Conservation (phyloP, 2,113 vertebrate species). For the Carassius auratus region DNA sequence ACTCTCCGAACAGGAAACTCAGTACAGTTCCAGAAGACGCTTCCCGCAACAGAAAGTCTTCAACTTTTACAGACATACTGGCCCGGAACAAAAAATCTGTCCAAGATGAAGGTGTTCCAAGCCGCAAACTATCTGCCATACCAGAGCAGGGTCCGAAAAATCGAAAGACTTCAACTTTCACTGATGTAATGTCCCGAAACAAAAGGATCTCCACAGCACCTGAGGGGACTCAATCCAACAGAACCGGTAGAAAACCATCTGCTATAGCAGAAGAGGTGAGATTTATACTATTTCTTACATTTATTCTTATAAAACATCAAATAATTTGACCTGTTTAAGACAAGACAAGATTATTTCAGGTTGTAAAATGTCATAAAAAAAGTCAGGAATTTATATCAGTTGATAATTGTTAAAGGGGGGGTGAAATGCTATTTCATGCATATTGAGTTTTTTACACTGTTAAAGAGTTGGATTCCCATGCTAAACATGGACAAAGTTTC, state of each 20-base stretch:
- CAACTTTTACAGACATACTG: slow-evolving; percentile 69
- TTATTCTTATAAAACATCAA: neutral
- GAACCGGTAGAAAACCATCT: slow-evolving; percentile 64
- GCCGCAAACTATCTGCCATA: slow-evolving; percentile 60
- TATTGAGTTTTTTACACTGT: no score
- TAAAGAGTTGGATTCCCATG: no score
- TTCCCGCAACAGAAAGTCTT: slow-evolving; percentile 60
- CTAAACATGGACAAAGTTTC: no score
- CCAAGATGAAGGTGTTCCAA: slow-evolving; percentile 55
- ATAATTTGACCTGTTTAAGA: no score
- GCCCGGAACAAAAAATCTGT: slow-evolving; percentile 59
- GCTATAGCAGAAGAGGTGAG: slow-evolving; percentile 73
- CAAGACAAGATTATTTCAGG: neutral
- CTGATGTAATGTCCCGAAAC: slow-evolving; percentile 66
- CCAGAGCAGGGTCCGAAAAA: slow-evolving; percentile 54
- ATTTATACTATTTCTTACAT: neutral
- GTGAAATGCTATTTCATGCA: no score
- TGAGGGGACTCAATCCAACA: slow-evolving; percentile 47
- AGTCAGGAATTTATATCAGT: neutral
- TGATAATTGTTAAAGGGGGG: neutral
- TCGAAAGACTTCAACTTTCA: slow-evolving; percentile 70
- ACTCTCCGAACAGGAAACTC: slow-evolving; percentile 55
- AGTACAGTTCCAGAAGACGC: slow-evolving; percentile 57
- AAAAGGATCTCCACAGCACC: slow-evolving; percentile 59
- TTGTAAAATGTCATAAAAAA: neutral